phyloP scores from a whole-genome alignment of 2,888 invertebrate genomes.

The Cantharis rustica region DNA sequence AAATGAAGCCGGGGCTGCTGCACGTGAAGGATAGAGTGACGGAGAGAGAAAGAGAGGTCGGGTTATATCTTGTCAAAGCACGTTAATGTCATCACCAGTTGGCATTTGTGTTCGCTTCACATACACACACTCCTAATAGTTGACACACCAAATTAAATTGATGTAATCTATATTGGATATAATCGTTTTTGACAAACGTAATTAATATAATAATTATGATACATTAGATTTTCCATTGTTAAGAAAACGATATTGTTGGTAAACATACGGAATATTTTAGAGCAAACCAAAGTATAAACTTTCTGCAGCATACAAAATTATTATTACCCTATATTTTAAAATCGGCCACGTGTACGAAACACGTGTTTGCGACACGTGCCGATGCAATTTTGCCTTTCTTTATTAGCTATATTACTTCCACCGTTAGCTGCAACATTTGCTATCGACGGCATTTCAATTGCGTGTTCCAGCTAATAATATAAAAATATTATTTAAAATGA shows the following conservation, averaged over 20 bases:
- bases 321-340: background rate
- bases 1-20: background rate
- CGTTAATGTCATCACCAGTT: slow-evolving; percentile 46
- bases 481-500: too few species aligned
- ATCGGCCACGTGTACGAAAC: background rate
- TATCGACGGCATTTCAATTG: slow-evolving; percentile 1
- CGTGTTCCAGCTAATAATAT: background rate
- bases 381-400: background rate
- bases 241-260: background rate
- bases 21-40: background rate
- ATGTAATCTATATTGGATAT: slow-evolving; percentile 1
- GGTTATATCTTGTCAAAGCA: slow-evolving; percentile 43
- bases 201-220: background rate
- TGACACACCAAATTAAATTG: slow-evolving; percentile 15
- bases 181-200: background rate
- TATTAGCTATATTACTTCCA: background rate
- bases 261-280: background rate
- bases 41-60: slow-evolving; percentile 19
- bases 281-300: background rate
- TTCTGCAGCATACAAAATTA: background rate
- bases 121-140: slow-evolving; percentile 2
- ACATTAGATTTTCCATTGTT: background rate
- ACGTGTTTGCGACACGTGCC: slow-evolving; percentile 1
- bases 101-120: slow-evolving; percentile 28
- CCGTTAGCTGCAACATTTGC: background rate